A percentile compares a stretch with the other conserved stretches of the same genome.
Evolutionary conservation across 2,113 vertebrate genomes (phyloP).

Genomic region (Limanda limanda): DNA sequence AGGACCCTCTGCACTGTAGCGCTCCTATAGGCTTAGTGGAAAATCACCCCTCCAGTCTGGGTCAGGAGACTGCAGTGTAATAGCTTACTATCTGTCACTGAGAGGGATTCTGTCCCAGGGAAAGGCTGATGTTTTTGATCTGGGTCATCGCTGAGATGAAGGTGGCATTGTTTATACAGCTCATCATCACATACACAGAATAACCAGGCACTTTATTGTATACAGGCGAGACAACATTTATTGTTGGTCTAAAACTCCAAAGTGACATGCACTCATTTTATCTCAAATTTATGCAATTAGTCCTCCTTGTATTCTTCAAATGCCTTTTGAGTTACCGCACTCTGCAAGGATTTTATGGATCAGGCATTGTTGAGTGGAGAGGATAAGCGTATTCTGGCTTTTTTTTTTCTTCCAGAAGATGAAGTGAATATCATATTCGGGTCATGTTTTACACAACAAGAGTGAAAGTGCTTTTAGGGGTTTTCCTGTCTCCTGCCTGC

Average conservation of each 20-base stretch:
- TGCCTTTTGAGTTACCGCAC: not conserved
- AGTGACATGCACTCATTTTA: not conserved
- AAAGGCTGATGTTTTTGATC: slow-evolving; percentile 28
- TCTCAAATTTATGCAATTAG: not conserved
- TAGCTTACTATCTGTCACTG: slow-evolving; percentile 48
- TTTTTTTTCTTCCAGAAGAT: slow-evolving; percentile 4
- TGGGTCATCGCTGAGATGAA: slow-evolving; percentile 38
- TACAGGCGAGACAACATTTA: not conserved
- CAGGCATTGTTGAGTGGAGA: not conserved
- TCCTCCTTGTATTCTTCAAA: slow-evolving; percentile 8
- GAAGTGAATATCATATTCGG: not conserved
- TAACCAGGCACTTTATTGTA: slow-evolving; percentile 4
- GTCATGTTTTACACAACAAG: not conserved
- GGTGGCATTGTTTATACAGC: slow-evolving; percentile 10
- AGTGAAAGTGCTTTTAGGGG: not conserved
- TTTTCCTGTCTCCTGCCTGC: not conserved
- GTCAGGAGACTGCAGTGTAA: slow-evolving; percentile 53
- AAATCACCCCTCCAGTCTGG: slow-evolving; percentile 52
- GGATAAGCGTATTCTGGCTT: not conserved
- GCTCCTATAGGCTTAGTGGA: slow-evolving; percentile 47
- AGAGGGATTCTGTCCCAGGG: slow-evolving; percentile 20
- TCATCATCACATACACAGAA: slow-evolving; percentile 1
- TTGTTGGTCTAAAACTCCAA: not conserved
- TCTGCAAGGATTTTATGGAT: not conserved
- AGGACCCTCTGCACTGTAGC: slow-evolving; percentile 49